Percentiles rank a stretch among this genome's conserved stretches.
These are phyloP conservation scores for Spatulosminthurus flaviceps DNA, from an alignment of 2,888 invertebrate genomes.

Conservation along the genomic window DNA sequence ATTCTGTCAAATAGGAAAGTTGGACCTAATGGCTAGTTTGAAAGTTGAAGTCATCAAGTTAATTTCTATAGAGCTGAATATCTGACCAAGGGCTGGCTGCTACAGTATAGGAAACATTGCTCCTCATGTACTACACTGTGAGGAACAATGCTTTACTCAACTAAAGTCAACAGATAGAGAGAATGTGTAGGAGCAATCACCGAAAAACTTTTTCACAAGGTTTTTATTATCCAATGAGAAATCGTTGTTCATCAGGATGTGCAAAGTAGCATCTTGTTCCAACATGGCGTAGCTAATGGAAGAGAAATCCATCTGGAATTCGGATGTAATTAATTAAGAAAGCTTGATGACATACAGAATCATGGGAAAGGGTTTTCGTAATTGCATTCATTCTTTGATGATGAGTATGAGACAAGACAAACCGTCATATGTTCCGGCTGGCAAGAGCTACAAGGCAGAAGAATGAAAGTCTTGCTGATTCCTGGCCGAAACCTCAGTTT, in stretches of 20 bases:
- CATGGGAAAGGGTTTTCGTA: neutral
- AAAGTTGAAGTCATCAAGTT: conserved; percentile 22
- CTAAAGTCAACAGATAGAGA: neutral
- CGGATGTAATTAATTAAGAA: conserved; percentile 50
- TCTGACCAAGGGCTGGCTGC: neutral
- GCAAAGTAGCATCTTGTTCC: conserved; percentile 82
- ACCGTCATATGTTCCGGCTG: conserved; percentile 76
- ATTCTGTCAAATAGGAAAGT: neutral
- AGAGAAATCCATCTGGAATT: conserved; percentile 73
- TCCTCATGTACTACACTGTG: neutral
- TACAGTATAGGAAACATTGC: neutral
- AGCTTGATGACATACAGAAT: neutral
- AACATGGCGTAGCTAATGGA: conserved; percentile 82
- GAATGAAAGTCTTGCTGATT: conserved; percentile 81
- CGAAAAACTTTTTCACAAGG: conserved; percentile 78
- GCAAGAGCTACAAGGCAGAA: conserved; percentile 83
- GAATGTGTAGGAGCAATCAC: conserved; percentile 71
- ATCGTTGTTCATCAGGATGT: conserved; percentile 83
- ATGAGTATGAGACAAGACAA: conserved; percentile 54
- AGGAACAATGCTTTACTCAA: neutral
- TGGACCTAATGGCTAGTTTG: conserved; percentile 4
- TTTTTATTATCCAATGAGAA: conserved; percentile 79
- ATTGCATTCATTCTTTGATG: conserved; percentile 29
- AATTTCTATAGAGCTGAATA: conserved; percentile 12
- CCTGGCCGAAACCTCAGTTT: conserved; percentile 82